Conservation (phyloP, 1,140 invertebrate genomes). For the Polypedilum pembai region DNA sequence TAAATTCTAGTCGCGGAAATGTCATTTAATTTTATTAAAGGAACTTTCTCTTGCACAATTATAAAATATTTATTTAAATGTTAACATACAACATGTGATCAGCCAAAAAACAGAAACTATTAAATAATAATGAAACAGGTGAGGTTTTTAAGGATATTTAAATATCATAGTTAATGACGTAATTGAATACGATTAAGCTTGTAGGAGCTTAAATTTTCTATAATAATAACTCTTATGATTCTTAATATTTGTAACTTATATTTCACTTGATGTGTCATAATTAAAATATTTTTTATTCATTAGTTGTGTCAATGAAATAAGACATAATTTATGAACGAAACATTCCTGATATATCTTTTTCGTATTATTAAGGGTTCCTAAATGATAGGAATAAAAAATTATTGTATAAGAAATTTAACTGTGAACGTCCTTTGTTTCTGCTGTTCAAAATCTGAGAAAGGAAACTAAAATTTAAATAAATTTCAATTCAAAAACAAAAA, state of each 20-base stretch:
- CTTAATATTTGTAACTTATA: slow-evolving; percentile 1
- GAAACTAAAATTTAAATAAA: slow-evolving; percentile 8
- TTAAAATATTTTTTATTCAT: not conserved
- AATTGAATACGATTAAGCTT: not conserved
- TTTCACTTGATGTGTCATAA: slow-evolving; percentile 2
- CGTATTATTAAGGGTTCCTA: too few relatives aligned
- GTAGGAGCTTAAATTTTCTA: not conserved
- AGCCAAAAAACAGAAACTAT: not conserved
- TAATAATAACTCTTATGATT: not conserved
- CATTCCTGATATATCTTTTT: too few relatives aligned
- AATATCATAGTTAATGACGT: not conserved
- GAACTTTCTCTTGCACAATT: not conserved
- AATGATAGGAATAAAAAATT: not conserved
- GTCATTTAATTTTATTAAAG: not conserved
- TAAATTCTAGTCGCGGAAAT: slow-evolving; percentile 24
- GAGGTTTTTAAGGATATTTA: not conserved
- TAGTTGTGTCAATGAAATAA: not conserved
- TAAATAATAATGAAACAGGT: slow-evolving; percentile 4
- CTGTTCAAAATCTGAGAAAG: not conserved
- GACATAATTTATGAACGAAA: not conserved
- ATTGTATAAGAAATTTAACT: not conserved
- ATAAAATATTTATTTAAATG: not conserved
- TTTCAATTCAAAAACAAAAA: not conserved
- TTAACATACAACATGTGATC: slow-evolving; percentile 12
- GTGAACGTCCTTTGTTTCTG: slow-evolving; percentile 7